A percentile compares a stretch with the other conserved stretches of the same genome.
phyloP scores from a whole-genome alignment of 2,113 vertebrate species.

The Paradisaea rubra region DNA sequence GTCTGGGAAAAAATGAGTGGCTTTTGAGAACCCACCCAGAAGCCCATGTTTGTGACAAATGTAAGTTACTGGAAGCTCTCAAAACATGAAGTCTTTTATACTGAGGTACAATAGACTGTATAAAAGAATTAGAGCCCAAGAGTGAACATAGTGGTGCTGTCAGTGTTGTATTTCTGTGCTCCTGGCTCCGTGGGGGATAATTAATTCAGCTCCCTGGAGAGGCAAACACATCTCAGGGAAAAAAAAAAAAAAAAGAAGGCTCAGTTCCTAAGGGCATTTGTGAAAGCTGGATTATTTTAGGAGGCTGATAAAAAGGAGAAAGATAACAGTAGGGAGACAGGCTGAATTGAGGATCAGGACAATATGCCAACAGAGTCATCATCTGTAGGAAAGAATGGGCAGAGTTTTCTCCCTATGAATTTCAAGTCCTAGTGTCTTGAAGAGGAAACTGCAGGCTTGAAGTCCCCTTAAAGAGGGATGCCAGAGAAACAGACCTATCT shows the following conservation, averaged over 20 bases:
- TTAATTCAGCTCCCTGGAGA: neutral
- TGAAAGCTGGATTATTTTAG: neutral
- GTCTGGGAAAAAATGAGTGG: neutral
- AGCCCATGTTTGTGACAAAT: neutral
- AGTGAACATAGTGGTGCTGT: neutral
- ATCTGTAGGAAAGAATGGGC: neutral
- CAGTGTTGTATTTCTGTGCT: neutral
- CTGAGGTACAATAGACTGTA: rapidly evolving
- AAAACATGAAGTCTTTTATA: neutral
- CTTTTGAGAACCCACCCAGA: neutral
- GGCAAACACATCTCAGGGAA: neutral
- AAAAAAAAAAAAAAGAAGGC: neutral
- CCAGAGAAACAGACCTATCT: neutral
- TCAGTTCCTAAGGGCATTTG: neutral
- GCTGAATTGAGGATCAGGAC: neutral
- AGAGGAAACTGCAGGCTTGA: neutral
- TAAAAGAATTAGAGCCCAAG: neutral
- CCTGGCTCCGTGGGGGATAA: neutral
- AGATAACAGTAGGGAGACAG: neutral
- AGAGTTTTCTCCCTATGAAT: neutral
- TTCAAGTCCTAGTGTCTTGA: neutral
- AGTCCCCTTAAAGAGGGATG: neutral
- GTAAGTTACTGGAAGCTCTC: neutral
- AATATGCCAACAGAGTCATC: neutral
- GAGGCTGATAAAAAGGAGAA: neutral